phyloP scores from a whole-genome alignment of 1,140 invertebrate species.

The Trichonephila clavata region DNA sequence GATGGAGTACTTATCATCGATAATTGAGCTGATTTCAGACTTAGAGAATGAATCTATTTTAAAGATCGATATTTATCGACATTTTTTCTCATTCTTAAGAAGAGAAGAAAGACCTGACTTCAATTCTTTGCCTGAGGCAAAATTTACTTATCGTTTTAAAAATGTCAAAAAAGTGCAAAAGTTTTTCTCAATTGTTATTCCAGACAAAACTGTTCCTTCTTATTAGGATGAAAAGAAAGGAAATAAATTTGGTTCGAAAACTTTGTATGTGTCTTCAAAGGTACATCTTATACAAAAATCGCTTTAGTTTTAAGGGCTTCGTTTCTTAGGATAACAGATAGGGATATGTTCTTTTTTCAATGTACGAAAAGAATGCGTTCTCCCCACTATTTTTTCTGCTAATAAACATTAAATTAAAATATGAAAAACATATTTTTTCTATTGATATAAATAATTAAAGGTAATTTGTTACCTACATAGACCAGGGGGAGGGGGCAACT shows the following conservation, averaged over 20 bases:
- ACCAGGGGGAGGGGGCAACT: too few relatives aligned
- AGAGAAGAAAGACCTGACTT: background rate
- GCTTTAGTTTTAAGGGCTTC: too few relatives aligned
- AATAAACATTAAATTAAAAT: too few relatives aligned
- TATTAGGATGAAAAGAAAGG: background rate
- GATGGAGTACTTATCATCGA: background rate
- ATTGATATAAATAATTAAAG: too few relatives aligned
- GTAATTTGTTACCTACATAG: too few relatives aligned
- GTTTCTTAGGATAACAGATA: too few relatives aligned
- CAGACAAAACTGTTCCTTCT: background rate
- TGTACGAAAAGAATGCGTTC: too few relatives aligned
- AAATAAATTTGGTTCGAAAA: background rate
- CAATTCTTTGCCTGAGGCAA: background rate
- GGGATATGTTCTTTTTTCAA: too few relatives aligned
- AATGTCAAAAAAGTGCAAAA: background rate
- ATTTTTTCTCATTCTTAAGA: background rate
- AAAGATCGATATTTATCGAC: slow-evolving; percentile 13
- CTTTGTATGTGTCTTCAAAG: background rate
- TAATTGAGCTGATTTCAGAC: background rate
- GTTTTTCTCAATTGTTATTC: background rate
- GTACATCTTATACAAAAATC: too few relatives aligned
- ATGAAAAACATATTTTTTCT: too few relatives aligned
- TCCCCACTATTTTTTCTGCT: too few relatives aligned
- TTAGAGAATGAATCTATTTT: background rate
- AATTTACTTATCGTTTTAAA: background rate